Percentiles rank a stretch among this genome's conserved stretches.
Conservation (phyloP, 2,888 invertebrate genomes). For the Metalampra italica region DNA sequence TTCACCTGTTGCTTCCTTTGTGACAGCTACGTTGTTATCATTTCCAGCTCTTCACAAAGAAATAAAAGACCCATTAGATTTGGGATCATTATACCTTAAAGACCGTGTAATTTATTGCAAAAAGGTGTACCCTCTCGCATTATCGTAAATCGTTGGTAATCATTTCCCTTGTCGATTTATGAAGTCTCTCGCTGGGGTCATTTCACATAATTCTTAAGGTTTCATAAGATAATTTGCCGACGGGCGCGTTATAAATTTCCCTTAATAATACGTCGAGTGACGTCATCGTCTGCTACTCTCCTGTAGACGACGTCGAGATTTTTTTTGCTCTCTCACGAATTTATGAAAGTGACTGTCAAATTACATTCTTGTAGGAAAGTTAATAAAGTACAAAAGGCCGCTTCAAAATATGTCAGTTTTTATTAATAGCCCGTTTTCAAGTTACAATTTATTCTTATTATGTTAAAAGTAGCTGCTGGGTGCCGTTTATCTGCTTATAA, state of each 20-base stretch:
- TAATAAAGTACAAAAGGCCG: slow-evolving; percentile 43
- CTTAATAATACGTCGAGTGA: slow-evolving; percentile 42
- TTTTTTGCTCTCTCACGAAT: slow-evolving; percentile 34
- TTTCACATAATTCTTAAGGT: slow-evolving; percentile 49
- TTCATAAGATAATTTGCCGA: slow-evolving; percentile 35
- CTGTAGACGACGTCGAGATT: slow-evolving; percentile 21
- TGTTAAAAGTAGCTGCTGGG: neutral
- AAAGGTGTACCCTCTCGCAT: slow-evolving; percentile 16
- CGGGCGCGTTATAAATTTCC: slow-evolving; percentile 41
- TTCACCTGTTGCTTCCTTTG: too few relatives aligned
- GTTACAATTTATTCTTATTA: slow-evolving; percentile 1
- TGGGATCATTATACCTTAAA: slow-evolving; percentile 9
- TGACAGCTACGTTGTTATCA: too few relatives aligned
- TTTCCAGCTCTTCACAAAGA: neutral
- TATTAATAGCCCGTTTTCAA: slow-evolving; percentile 22
- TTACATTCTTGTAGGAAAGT: slow-evolving; percentile 45
- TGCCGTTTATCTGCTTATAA: neutral
- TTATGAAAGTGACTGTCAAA: slow-evolving; percentile 62
- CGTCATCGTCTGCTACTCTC: neutral
- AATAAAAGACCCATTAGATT: neutral
- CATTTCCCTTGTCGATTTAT: slow-evolving; percentile 48
- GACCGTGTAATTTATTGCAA: slow-evolving; percentile 8
- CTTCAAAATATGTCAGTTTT: slow-evolving; percentile 42
- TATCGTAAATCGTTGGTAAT: slow-evolving; percentile 47
- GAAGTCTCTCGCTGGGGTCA: slow-evolving; percentile 33